These are phyloP conservation scores for Bellardia bayeri DNA, from an alignment of 2,888 invertebrate genomes.

Conservation along the genomic window DNA sequence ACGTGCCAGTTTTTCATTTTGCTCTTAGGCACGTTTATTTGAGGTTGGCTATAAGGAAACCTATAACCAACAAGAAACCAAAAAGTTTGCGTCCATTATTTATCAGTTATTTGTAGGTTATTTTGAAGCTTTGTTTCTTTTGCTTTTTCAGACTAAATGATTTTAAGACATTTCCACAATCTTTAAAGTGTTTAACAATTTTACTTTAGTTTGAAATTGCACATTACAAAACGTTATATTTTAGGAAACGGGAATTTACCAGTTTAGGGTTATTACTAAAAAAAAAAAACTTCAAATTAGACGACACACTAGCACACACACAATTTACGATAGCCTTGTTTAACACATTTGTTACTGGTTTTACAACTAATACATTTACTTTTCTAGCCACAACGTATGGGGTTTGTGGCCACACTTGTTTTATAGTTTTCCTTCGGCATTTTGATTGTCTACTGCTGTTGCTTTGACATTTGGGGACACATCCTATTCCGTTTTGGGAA, in stretches of 20 bases:
- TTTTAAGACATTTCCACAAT: not conserved
- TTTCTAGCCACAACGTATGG: conserved; percentile 32
- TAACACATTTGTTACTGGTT: conserved; percentile 24
- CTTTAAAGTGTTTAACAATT: not conserved
- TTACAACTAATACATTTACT: conserved; percentile 4
- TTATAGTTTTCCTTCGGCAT: conserved; percentile 2
- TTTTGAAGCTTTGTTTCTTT: not conserved
- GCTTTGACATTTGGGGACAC: not conserved
- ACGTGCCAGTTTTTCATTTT: conserved; percentile 46
- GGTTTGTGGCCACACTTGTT: conserved; percentile 43
- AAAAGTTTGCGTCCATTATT: not conserved
- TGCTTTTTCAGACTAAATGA: not conserved
- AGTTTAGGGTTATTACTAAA: too few relatives aligned
- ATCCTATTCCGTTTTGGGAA: not conserved
- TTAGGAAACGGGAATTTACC: too few relatives aligned
- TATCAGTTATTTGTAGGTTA: conserved; percentile 3
- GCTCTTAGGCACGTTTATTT: conserved; percentile 43
- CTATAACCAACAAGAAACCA: not conserved
- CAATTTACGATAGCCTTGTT: not conserved
- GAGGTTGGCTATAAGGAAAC: conserved; percentile 36
- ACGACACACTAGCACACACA: too few relatives aligned
- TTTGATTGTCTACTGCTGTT: conserved; percentile 8
- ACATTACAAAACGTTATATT: too few relatives aligned
- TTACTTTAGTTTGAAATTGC: too few relatives aligned
- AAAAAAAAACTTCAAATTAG: too few relatives aligned